Conservation (phyloP, 2,797 vertebrate genomes). For the Acipenser oxyrinchus region DNA sequence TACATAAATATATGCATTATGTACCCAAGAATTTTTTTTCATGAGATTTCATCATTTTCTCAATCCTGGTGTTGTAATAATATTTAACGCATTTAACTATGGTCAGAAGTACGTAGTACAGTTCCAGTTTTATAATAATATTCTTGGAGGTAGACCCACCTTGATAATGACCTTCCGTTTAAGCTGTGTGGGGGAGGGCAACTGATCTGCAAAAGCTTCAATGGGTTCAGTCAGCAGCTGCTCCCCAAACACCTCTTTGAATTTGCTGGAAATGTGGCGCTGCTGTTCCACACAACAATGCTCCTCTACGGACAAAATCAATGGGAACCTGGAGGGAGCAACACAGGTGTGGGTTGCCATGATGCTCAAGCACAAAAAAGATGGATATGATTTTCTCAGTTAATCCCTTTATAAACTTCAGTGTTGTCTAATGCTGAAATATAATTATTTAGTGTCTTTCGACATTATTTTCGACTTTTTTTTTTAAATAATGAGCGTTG, state of each 20-base stretch:
- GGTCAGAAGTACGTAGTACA: too few relatives aligned
- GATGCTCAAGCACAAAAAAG: neutral
- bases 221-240: constrained; percentile 72
- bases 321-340: constrained; percentile 65
- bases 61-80: too few relatives aligned
- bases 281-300: constrained; percentile 87
- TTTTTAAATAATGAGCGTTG: too few relatives aligned
- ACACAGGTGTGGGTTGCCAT: neutral
- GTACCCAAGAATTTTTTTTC: too few relatives aligned
- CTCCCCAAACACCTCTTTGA: constrained; percentile 83
- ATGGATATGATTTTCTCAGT: constrained; percentile 2
- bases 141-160: constrained; percentile 40
- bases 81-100: too few relatives aligned
- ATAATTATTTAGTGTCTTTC: neutral
- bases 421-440: neutral
- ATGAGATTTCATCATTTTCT: too few relatives aligned
- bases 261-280: constrained; percentile 83
- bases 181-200: constrained; percentile 86
- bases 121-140: too few relatives aligned
- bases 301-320: constrained; percentile 92
- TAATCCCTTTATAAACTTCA: neutral
- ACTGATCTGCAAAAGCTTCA: constrained; percentile 83
- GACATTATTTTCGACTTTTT: neutral
- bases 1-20: constrained; percentile 22
- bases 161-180: constrained; percentile 92